These are phyloP conservation scores for Drosophila gaucha DNA, from an alignment of 2,888 invertebrate species.

Conservation along the genomic window DNA sequence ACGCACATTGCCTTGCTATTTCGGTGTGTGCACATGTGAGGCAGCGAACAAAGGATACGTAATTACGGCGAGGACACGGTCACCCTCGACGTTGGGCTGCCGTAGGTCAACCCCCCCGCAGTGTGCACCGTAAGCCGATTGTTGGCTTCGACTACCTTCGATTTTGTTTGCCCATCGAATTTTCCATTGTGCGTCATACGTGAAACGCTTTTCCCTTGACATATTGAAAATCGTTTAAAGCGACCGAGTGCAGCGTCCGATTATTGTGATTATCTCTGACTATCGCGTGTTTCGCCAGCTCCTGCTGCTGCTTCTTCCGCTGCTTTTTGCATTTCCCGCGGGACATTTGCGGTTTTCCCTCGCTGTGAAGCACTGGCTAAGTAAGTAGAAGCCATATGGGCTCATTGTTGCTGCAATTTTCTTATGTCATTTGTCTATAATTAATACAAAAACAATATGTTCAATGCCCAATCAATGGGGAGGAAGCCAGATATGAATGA, in stretches of 20 bases:
- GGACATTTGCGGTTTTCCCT: slow-evolving; percentile 57
- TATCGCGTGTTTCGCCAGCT: slow-evolving; percentile 59
- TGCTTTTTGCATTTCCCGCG: slow-evolving; percentile 63
- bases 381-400: slow-evolving; percentile 79
- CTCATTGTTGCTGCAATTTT: slow-evolving; percentile 59
- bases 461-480: slow-evolving; percentile 58
- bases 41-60: slow-evolving; percentile 53
- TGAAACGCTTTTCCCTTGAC: slow-evolving; percentile 33
- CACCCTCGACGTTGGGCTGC: slow-evolving; percentile 12
- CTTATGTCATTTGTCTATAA: slow-evolving; percentile 58
- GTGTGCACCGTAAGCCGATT: slow-evolving; percentile 67
- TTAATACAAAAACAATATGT: slow-evolving; percentile 80
- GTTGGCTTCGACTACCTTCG: slow-evolving; percentile 33
- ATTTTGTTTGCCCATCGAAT: slow-evolving; percentile 45
- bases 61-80: slow-evolving; percentile 64
- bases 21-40: slow-evolving; percentile 7
- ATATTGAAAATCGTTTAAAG: slow-evolving; percentile 79
- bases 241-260: slow-evolving; percentile 76
- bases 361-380: slow-evolving; percentile 12
- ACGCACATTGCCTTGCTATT: neutral
- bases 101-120: slow-evolving; percentile 33
- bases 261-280: slow-evolving; percentile 78
- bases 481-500: slow-evolving; percentile 7
- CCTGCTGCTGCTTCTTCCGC: neutral
- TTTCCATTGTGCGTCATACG: slow-evolving; percentile 72